These are phyloP conservation scores for Sorex araneus DNA, from an alignment of 2,113 vertebrate species.

Conservation along the genomic window DNA sequence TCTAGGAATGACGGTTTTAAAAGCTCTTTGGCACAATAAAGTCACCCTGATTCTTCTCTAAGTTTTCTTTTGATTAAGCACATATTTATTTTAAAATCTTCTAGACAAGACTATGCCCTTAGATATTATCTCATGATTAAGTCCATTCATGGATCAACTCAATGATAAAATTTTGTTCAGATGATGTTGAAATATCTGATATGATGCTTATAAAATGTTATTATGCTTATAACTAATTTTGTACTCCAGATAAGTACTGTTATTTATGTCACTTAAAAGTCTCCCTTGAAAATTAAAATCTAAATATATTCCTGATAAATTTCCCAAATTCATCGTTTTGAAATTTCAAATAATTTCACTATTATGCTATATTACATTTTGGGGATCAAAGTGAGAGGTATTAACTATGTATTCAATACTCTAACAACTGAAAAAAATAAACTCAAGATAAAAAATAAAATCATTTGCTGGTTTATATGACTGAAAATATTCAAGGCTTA, in stretches of 20 bases:
- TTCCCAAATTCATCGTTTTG: neutral
- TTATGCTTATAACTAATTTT: neutral
- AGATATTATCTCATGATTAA: neutral
- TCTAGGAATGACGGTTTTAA: neutral
- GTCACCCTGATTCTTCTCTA: neutral
- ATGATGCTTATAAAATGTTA: neutral
- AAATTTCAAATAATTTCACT: neutral
- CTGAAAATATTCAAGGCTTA: neutral
- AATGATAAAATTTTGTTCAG: neutral
- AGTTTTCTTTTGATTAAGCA: slow-evolving; percentile 1
- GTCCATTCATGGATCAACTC: neutral
- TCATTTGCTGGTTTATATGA: neutral
- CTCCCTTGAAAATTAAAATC: neutral
- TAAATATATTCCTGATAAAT: neutral
- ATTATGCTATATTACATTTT: neutral
- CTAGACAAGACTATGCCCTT: neutral
- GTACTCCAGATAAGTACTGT: neutral
- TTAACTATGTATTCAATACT: neutral
- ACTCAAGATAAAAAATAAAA: neutral
- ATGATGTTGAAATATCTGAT: neutral
- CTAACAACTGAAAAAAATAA: slow-evolving; percentile 20
- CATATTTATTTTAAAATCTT: slow-evolving; percentile 27
- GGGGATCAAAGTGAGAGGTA: neutral
- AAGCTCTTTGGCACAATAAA: neutral
- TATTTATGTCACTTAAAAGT: neutral